Evolutionary conservation across 2,888 invertebrate species (phyloP).

Genomic region (Thera obeliscata): DNA sequence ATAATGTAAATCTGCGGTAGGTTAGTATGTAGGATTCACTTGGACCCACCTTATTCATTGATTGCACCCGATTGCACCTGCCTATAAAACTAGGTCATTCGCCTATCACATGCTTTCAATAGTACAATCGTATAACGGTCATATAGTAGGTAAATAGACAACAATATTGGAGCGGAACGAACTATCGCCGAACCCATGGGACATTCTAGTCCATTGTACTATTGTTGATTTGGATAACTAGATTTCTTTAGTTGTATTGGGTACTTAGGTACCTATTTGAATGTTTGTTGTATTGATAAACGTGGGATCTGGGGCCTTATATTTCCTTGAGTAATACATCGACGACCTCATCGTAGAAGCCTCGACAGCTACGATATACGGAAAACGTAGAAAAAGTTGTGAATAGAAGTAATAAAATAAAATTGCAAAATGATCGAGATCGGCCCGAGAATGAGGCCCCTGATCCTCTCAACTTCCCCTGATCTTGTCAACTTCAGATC

Average conservation of each 20-base stretch:
- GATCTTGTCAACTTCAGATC: too few species aligned
- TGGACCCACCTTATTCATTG: constrained; percentile 37
- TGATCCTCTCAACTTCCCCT: too few species aligned
- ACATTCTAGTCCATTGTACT: constrained; percentile 39
- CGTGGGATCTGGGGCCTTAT: too few species aligned
- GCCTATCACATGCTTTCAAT: constrained; percentile 40
- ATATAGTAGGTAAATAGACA: constrained; percentile 50
- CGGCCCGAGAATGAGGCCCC: too few species aligned
- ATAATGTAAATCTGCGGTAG: too few species aligned
- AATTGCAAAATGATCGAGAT: too few species aligned
- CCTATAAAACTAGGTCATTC: constrained; percentile 55
- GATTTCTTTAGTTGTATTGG: constrained; percentile 18
- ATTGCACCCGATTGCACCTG: constrained; percentile 36
- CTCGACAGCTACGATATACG: too few species aligned
- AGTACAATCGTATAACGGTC: constrained; percentile 52
- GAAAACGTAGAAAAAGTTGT: too few species aligned
- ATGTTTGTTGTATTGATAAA: constrained; percentile 1
- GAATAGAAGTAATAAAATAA: too few species aligned
- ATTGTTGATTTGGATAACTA: constrained; percentile 17
- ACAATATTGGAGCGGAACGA: constrained; percentile 64
- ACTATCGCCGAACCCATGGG: constrained; percentile 52
- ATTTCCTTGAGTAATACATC: too few species aligned
- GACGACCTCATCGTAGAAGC: too few species aligned
- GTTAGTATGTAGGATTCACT: not conserved
- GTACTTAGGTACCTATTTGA: not conserved